Evolutionary conservation across 1,140 invertebrate species (phyloP).

Genomic region (Drosophila guanche): DNA sequence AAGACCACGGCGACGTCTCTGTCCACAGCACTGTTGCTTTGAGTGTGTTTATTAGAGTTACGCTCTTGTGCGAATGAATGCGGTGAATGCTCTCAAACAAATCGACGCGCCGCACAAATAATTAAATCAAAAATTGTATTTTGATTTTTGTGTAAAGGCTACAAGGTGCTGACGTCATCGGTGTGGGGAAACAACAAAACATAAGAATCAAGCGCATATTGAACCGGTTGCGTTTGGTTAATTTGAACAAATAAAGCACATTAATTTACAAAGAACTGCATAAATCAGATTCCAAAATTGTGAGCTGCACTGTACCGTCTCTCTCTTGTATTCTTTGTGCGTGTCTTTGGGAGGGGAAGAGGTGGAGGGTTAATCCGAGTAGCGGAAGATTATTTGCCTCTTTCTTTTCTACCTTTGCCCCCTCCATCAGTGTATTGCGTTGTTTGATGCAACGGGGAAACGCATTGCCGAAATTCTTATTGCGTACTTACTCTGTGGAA

Average conservation of each 20-base stretch:
- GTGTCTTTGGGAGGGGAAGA: neutral
- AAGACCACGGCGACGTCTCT: neutral
- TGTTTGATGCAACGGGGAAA: slow-evolving; percentile 6
- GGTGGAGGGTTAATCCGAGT: slow-evolving; percentile 14
- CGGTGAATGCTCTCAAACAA: slow-evolving; percentile 48
- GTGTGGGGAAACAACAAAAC: slow-evolving; percentile 12
- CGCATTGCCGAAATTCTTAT: slow-evolving; percentile 3
- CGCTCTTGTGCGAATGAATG: slow-evolving; percentile 7
- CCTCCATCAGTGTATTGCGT: slow-evolving; percentile 26
- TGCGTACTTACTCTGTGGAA: too few relatives aligned
- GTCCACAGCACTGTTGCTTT: neutral
- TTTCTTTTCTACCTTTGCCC: slow-evolving; percentile 18
- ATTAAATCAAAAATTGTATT: slow-evolving; percentile 48
- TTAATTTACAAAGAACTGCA: slow-evolving; percentile 40
- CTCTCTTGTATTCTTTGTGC: neutral
- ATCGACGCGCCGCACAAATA: slow-evolving; percentile 26
- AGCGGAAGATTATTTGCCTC: neutral
- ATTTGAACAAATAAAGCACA: slow-evolving; percentile 25
- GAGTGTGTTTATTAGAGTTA: slow-evolving; percentile 29
- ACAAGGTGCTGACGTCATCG: slow-evolving; percentile 22
- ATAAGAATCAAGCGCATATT: slow-evolving; percentile 36
- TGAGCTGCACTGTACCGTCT: neutral
- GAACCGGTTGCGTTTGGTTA: slow-evolving; percentile 55
- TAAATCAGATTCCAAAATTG: slow-evolving; percentile 23
- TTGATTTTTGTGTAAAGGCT: slow-evolving; percentile 22